Evolutionary conservation across 2,888 invertebrate genomes (phyloP), one percentile per base, ranked within the genome.

Genomic region (Patella depressa): DNA sequence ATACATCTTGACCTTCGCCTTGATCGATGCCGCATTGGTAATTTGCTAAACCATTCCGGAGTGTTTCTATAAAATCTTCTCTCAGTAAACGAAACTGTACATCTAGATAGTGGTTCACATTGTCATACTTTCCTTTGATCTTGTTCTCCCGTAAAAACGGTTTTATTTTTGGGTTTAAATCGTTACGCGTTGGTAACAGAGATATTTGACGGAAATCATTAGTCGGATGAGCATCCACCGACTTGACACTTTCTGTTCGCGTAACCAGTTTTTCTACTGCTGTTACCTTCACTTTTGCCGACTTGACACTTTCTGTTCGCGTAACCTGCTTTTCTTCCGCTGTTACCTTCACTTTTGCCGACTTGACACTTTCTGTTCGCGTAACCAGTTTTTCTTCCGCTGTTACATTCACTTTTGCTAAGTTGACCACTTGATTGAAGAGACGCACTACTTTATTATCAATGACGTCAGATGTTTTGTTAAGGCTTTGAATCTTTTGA

Each of bases 11-110:
- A 3, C 72, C 59, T 3, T 53, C 53, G 7, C 54, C 53, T 4
- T n/a, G 34, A 5, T n/a, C 53, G 19, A 45, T 29, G 12, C 65
- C 45, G 12, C 14, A n/a, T 82, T 93, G 86, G 85, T 93, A 94
- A 87, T 93, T 92, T 83, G 90, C 89, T 89, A 95, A 93, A 81
- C 95, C 95, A 86, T 94, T 93, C 55, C 95, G 91, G 53, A 97
- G 89, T 0, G 96, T 95, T 45, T 93, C 93, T 57, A 95, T 93
- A 87, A 95, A 96, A 91, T 97, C 96, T 92, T 96, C 96, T 53
- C 95, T 92, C 71, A 96, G 88, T 65, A 96, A 92, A 55, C 95
- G 93, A 87, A 95, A 96, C 84, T 96, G 96, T 12, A 84, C 92
- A 84, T 95, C 95, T 29, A 97, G 91, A 88, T 96, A 97, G 86